Percentiles rank a stretch among this genome's conserved stretches.
Conservation (phyloP, 2,888 invertebrate genomes). For the Lasioglossum villosulum region DNA sequence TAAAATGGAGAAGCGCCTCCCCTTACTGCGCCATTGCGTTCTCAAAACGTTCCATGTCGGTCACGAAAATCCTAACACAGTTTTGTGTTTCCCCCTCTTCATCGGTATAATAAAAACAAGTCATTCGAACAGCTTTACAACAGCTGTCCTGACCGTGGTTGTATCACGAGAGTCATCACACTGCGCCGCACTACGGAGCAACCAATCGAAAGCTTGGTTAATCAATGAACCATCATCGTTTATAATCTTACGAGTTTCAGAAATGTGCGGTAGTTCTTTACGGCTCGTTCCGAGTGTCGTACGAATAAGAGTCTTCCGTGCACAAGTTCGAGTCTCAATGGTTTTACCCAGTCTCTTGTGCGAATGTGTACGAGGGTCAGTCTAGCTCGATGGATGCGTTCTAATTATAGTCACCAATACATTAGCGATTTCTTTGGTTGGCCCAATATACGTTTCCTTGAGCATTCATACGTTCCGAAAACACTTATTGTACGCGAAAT, state of each 20-base stretch:
- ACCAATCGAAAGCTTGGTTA: slow-evolving; percentile 29
- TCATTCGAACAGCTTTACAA: slow-evolving; percentile 43
- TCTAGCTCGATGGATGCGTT: slow-evolving; percentile 25
- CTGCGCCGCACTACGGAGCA: slow-evolving; percentile 48
- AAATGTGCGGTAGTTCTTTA: slow-evolving; percentile 34
- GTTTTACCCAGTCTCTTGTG: slow-evolving; percentile 30
- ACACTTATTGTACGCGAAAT: slow-evolving; percentile 50
- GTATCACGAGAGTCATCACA: slow-evolving; percentile 50
- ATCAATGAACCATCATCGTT: slow-evolving; percentile 23
- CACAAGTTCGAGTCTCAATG: slow-evolving; percentile 31
- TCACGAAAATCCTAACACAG: slow-evolving; percentile 55
- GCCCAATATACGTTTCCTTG: slow-evolving; percentile 57
- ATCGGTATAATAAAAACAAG: slow-evolving; percentile 52
- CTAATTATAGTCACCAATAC: slow-evolving; percentile 48
- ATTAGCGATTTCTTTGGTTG: slow-evolving; percentile 71
- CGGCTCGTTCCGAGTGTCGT: slow-evolving; percentile 19
- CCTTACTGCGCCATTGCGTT: slow-evolving; percentile 35
- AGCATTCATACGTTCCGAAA: slow-evolving; percentile 53
- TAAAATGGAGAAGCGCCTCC: slow-evolving; percentile 50
- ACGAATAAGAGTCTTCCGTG: slow-evolving; percentile 28
- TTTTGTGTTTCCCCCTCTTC: slow-evolving; percentile 11
- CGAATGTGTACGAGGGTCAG: slow-evolving; percentile 22
- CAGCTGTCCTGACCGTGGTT: slow-evolving; percentile 24
- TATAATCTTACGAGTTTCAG: slow-evolving; percentile 28
- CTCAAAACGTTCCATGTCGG: slow-evolving; percentile 33